These are phyloP conservation scores for Clavelina lepadiformis DNA, from an alignment of 23 tunicate species.

Conservation along the genomic window DNA sequence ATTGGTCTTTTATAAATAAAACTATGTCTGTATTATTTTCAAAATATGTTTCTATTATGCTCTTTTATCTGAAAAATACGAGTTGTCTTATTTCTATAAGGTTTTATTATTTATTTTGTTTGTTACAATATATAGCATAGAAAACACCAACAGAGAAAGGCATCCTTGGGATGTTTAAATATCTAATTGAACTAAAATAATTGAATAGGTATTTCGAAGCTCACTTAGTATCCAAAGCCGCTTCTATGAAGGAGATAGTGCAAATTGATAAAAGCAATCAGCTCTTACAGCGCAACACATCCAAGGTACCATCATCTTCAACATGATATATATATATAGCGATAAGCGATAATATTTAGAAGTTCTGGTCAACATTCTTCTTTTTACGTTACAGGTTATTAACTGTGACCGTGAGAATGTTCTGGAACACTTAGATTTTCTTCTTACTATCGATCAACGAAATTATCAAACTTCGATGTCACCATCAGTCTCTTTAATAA, in stretches of 20 bases:
- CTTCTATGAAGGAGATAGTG: slow-evolving; percentile 6
- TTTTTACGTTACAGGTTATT: slow-evolving; percentile 8
- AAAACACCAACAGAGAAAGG: no score
- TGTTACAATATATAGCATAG: no score
- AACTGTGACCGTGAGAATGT: slow-evolving; percentile 42
- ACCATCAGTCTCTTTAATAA: slow-evolving; percentile 7
- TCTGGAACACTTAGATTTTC: slow-evolving; percentile 42
- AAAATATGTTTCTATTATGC: no score
- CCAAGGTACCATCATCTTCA: slow-evolving; percentile 11
- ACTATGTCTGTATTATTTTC: no score
- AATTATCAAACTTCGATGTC: not conserved
- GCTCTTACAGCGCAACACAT: not conserved
- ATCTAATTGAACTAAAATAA: no score
- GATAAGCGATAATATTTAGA: not conserved
- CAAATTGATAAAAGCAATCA: not conserved
- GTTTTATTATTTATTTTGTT: no score
- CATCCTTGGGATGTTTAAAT: no score
- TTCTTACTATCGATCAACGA: slow-evolving; percentile 14
- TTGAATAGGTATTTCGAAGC: slow-evolving; percentile 49
- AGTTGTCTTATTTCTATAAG: no score
- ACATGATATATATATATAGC: no score
- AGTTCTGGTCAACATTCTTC: not conserved
- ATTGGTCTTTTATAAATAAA: no score
- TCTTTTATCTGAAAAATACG: no score
- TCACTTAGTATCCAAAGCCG: slow-evolving; percentile 34